Percentiles rank a stretch among this genome's conserved stretches.
Conservation (phyloP, 2,888 invertebrate genomes). For the Eurytoma adleriae region DNA sequence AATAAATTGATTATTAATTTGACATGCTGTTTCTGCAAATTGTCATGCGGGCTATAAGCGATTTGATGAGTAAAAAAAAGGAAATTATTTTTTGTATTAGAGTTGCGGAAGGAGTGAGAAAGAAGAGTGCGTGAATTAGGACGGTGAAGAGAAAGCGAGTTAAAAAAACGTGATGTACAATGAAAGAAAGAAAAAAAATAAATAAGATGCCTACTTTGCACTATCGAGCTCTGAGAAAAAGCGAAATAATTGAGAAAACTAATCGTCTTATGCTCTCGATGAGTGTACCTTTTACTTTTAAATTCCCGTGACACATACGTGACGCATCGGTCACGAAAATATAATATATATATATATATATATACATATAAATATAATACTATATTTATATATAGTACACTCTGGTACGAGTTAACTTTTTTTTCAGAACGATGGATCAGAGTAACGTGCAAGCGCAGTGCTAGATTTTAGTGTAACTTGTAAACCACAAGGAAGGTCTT, state of each 20-base stretch:
- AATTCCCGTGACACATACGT: constrained; percentile 68
- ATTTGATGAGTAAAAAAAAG: constrained; percentile 39
- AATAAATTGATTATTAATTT: constrained; percentile 55
- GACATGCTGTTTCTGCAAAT: constrained; percentile 68
- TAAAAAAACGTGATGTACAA: constrained; percentile 32
- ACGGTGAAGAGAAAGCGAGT: constrained; percentile 42
- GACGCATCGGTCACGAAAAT: constrained; percentile 64
- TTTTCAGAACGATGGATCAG: constrained; percentile 66
- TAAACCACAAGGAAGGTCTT: constrained; percentile 67
- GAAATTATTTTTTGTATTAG: constrained; percentile 67
- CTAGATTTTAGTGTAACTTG: constrained; percentile 71
- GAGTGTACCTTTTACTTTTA: constrained; percentile 57
- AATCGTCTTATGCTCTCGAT: constrained; percentile 40
- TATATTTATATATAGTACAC: constrained; percentile 69
- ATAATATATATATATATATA: constrained; percentile 61
- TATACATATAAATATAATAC: constrained; percentile 56
- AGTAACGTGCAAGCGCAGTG: constrained; percentile 64
- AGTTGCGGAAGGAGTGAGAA: constrained; percentile 50
- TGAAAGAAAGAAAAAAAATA: constrained; percentile 29
- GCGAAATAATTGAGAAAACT: constrained; percentile 61
- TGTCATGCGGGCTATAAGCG: constrained; percentile 62
- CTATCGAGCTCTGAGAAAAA: constrained; percentile 58
- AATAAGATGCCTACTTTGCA: constrained; percentile 54
- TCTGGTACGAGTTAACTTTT: constrained; percentile 67
- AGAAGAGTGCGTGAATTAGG: constrained; percentile 13